Evolutionary conservation across 2,888 invertebrate genomes (phyloP).

Genomic region (Ormyrus nitidulus): DNA sequence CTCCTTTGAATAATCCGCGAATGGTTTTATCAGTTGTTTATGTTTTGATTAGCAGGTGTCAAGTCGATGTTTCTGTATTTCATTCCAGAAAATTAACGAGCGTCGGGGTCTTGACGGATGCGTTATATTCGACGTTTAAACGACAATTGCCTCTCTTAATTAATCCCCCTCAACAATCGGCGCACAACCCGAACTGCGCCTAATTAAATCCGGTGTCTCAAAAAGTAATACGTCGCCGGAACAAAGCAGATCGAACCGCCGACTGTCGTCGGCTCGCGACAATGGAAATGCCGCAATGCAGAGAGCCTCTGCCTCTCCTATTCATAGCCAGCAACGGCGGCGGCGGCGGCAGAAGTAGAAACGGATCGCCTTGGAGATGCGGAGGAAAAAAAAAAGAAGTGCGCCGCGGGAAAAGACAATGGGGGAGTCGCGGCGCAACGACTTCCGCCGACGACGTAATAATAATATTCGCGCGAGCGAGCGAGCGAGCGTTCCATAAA

Average conservation of each 20-base stretch:
- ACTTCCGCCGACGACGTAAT: constrained; percentile 48
- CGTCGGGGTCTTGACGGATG: too few species aligned
- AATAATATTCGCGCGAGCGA: constrained; percentile 35
- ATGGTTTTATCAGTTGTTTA: too few species aligned
- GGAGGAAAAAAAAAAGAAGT: constrained; percentile 5
- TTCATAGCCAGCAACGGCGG: background rate
- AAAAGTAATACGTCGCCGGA: too few species aligned
- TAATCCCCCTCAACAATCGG: too few species aligned
- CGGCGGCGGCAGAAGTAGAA: background rate
- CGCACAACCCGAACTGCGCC: too few species aligned
- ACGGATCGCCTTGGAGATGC: constrained; percentile 7
- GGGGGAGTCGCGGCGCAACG: constrained; percentile 26
- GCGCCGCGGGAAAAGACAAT: constrained; percentile 22
- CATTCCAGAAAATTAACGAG: too few species aligned
- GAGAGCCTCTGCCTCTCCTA: background rate
- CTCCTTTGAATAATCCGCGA: background rate
- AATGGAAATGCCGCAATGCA: background rate
- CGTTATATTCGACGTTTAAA: too few species aligned
- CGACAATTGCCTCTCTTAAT: too few species aligned
- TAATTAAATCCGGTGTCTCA: too few species aligned
- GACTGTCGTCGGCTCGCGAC: background rate
- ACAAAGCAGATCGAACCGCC: background rate
- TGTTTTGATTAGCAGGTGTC: too few species aligned
- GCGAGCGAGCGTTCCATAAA: constrained; percentile 22
- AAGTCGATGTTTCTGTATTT: too few species aligned